Evolutionary conservation across 2,113 vertebrate species (phyloP).

Genomic region (Microtus oregoni): DNA sequence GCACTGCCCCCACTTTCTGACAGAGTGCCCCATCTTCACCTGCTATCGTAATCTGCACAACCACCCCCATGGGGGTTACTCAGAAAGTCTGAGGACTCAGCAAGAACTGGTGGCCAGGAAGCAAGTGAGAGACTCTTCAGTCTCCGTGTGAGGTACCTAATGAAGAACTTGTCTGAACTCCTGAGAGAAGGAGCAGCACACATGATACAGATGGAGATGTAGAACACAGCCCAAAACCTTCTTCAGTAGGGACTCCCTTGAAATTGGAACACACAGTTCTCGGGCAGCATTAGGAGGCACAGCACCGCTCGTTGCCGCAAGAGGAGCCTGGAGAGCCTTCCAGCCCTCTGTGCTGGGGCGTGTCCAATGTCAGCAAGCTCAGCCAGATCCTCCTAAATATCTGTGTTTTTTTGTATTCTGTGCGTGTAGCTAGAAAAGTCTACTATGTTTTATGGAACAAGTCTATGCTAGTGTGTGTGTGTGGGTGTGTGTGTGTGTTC

Average conservation of each 20-base stretch:
- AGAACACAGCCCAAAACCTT: background rate
- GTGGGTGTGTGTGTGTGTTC: background rate
- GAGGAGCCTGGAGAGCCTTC: background rate
- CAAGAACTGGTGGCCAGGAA: background rate
- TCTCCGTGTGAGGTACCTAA: background rate
- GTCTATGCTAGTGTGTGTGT: background rate
- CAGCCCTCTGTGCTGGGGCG: background rate
- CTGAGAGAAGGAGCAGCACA: background rate
- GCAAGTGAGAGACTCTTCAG: background rate
- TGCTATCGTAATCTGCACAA: background rate
- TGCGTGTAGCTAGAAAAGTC: background rate
- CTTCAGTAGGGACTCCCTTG: background rate
- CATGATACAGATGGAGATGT: background rate
- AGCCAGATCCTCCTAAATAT: background rate
- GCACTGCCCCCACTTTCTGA: background rate
- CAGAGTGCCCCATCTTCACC: background rate
- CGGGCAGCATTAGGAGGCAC: background rate
- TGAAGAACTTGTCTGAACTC: background rate
- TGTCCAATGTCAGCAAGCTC: background rate
- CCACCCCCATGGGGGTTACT: background rate
- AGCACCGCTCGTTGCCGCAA: background rate
- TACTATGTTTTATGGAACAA: background rate
- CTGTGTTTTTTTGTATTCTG: background rate
- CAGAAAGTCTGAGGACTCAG: background rate
- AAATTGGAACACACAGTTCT: background rate